Evolutionary conservation across 2,888 invertebrate genomes (phyloP).

Genomic region (Pseudolycoriella hygida): DNA sequence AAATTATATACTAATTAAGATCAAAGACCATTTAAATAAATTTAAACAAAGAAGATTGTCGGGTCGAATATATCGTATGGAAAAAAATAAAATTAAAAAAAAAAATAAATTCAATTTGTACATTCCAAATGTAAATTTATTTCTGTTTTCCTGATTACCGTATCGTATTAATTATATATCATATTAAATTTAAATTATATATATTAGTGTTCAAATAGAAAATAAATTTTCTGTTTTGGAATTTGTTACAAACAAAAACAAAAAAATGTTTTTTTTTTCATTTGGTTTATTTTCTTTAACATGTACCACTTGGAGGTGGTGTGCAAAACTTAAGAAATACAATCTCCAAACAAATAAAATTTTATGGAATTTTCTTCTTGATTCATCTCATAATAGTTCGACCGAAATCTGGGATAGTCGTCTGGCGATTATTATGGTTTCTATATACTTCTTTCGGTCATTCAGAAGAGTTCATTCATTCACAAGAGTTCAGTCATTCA

Average conservation of each 20-base stretch:
- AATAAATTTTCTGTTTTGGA: slow-evolving; percentile 1
- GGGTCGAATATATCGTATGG: not conserved
- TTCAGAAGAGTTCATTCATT: too few species aligned
- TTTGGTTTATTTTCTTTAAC: too few species aligned
- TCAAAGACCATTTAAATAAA: not conserved
- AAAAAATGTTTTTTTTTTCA: not conserved
- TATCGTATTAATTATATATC: slow-evolving; percentile 1
- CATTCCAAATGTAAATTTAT: slow-evolving; percentile 1
- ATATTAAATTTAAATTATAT: not conserved
- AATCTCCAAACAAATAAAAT: too few species aligned
- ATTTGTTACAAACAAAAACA: slow-evolving; percentile 1
- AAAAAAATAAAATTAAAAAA: too few species aligned
- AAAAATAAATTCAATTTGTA: not conserved
- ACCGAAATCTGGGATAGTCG: too few species aligned
- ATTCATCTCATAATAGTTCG: too few species aligned
- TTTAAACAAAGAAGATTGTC: not conserved
- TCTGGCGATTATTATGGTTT: too few species aligned
- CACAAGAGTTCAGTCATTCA: too few species aligned
- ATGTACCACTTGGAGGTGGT: too few species aligned
- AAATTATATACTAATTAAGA: not conserved
- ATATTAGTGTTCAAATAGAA: slow-evolving; percentile 1
- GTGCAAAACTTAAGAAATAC: too few species aligned
- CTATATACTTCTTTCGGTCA: too few species aligned
- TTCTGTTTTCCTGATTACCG: slow-evolving; percentile 1
- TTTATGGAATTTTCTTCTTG: too few species aligned